phyloP scores from a whole-genome alignment of 2,113 vertebrate genomes.

The Nesogale talazaci region DNA sequence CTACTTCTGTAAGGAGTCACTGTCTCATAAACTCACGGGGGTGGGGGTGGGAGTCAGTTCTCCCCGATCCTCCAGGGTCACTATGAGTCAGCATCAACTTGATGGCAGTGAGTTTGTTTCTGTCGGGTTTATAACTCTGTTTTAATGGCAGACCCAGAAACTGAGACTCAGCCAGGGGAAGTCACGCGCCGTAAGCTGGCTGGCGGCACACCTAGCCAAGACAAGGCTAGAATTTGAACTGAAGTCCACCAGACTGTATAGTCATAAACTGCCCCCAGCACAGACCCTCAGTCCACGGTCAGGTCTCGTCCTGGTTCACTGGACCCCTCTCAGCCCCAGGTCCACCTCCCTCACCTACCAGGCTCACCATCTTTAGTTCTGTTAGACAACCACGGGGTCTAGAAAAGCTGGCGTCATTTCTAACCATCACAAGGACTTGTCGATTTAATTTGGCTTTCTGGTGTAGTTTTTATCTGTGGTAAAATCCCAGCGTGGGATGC shows the following conservation, averaged over 20 bases:
- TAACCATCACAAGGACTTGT: too few species aligned
- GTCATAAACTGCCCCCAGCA: background rate
- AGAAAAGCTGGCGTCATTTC: too few species aligned
- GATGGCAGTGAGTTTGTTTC: too few species aligned
- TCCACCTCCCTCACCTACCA: background rate
- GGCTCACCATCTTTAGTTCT: background rate
- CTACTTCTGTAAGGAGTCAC: too few species aligned
- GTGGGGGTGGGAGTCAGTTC: too few species aligned
- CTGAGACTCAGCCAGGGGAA: background rate
- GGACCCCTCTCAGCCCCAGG: background rate
- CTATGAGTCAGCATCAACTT: too few species aligned
- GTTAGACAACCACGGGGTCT: background rate
- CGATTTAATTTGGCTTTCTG: background rate
- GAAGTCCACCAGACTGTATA: background rate
- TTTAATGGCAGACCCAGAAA: background rate
- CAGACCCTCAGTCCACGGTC: background rate
- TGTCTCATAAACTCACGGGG: too few species aligned
- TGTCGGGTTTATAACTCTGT: background rate
- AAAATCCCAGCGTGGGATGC: background rate
- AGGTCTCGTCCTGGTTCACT: too few species aligned
- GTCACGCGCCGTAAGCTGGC: background rate
- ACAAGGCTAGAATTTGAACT: background rate
- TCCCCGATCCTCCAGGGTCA: too few species aligned
- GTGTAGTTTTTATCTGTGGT: background rate
- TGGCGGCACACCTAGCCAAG: background rate